Evolutionary conservation across 2,113 vertebrate genomes (phyloP).

Genomic region (Prionailurus bengalensis): DNA sequence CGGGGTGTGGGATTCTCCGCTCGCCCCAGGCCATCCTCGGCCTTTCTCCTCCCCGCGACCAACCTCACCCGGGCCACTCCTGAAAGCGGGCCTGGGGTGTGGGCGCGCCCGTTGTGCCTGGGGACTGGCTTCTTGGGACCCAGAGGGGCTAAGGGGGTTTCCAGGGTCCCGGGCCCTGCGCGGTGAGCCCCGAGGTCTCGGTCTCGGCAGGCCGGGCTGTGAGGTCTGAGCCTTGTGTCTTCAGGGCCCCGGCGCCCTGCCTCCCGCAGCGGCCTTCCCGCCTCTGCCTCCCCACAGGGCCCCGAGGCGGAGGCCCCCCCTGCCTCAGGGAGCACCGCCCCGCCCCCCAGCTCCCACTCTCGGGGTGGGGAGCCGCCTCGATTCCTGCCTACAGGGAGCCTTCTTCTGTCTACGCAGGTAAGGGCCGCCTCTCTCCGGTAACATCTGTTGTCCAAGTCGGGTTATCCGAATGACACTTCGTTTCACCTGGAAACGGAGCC

Average conservation of each 20-base stretch:
- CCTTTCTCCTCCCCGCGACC: background rate
- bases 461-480: background rate
- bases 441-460: accelerated
- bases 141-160: background rate
- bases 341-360: background rate
- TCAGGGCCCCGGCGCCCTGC: background rate
- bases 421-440: background rate
- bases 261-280: background rate
- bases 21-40: background rate
- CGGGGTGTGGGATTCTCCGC: background rate
- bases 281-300: background rate
- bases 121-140: background rate
- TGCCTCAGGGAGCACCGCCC: background rate
- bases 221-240: background rate
- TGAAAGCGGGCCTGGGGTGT: background rate
- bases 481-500: background rate
- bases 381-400: background rate
- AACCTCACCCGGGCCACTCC: background rate
- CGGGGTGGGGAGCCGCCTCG: background rate
- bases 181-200: background rate
- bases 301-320: background rate
- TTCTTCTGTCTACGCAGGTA: accelerated
- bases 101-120: background rate
- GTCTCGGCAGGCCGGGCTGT: no score
- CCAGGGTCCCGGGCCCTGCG: background rate